Conservation (phyloP, 2,888 invertebrate species). For the Ectemnius continuus region DNA sequence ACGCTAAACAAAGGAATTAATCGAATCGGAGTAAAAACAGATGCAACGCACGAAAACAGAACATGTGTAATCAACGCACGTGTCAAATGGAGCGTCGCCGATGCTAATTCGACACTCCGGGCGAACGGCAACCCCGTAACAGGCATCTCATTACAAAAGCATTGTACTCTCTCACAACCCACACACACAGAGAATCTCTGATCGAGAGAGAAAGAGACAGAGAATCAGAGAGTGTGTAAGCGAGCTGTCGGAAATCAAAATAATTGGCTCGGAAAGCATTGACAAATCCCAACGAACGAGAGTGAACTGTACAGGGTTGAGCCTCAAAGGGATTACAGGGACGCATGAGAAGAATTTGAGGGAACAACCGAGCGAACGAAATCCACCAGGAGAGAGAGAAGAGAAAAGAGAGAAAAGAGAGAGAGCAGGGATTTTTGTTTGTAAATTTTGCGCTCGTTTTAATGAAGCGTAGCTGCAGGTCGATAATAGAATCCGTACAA, state of each 20-base stretch:
- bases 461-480: constrained; percentile 54
- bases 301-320: not conserved
- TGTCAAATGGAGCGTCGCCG: too few species aligned
- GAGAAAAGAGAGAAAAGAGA: not conserved
- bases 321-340: constrained; percentile 2
- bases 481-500: constrained; percentile 70
- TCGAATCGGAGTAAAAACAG: too few species aligned
- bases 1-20: too few species aligned
- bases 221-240: not conserved
- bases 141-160: too few species aligned
- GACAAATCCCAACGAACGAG: not conserved
- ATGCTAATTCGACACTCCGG: too few species aligned
- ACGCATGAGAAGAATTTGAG: not conserved
- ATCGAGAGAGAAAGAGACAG: too few species aligned
- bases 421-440: constrained; percentile 39
- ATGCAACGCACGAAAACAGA: too few species aligned
- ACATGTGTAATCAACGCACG: too few species aligned
- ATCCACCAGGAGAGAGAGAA: not conserved
- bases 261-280: constrained; percentile 9
- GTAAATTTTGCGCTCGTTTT: constrained; percentile 50
- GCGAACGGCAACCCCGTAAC: too few species aligned
- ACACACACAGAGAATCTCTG: too few species aligned
- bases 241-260: constrained; percentile 1
- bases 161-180: too few species aligned
- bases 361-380: not conserved